Percentiles rank a stretch among this genome's conserved stretches.
These are phyloP conservation scores for Peromyscus nudipes DNA, from an alignment of 2,797 vertebrate species.

Conservation along the genomic window DNA sequence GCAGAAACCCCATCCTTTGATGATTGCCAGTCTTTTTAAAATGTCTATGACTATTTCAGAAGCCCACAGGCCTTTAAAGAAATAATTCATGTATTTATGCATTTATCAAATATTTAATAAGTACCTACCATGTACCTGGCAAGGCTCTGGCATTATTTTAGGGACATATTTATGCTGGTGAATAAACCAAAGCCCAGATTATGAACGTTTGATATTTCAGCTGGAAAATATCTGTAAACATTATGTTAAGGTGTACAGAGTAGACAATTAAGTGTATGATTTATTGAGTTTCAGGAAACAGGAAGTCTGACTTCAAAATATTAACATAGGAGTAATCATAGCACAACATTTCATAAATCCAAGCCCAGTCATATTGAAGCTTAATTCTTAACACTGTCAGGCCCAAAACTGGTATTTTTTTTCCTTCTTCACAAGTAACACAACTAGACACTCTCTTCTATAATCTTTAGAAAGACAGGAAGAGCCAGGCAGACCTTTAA, in stretches of 20 bases:
- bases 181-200: background rate
- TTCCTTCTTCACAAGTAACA: background rate
- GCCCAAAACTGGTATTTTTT: background rate
- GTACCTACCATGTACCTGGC: background rate
- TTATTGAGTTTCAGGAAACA: background rate
- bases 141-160: background rate
- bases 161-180: background rate
- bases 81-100: constrained; percentile 14
- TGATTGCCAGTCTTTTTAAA: background rate
- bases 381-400: background rate
- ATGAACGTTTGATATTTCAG: background rate
- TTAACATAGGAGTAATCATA: background rate
- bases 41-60: constrained; percentile 9
- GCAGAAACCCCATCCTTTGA: constrained; percentile 33
- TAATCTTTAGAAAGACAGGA: background rate
- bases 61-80: background rate
- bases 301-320: background rate
- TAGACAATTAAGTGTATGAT: background rate
- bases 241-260: background rate
- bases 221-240: background rate
- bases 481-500: background rate
- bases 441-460: background rate
- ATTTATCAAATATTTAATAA: constrained; percentile 54
- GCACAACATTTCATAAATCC: background rate
- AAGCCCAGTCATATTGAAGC: background rate